Percentiles rank a stretch among this genome's conserved stretches.
Evolutionary conservation across 2,113 vertebrate genomes (phyloP).

Genomic region (Festucalex cinctus): DNA sequence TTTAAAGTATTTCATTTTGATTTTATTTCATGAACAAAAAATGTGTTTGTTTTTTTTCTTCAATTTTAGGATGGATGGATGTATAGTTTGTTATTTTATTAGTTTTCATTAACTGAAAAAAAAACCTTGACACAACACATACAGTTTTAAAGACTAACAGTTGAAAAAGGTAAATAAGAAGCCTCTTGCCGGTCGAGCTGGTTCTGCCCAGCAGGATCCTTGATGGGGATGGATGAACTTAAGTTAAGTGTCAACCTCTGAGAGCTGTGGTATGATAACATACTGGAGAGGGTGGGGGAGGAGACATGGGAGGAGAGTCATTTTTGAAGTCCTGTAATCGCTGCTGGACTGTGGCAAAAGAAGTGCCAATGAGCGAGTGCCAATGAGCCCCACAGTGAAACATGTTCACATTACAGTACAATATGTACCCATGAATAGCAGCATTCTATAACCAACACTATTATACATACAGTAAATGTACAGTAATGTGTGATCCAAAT

Average conservation of each 20-base stretch:
- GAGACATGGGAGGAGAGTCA: not conserved
- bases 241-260: conserved; percentile 32
- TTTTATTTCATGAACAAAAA: too few species aligned
- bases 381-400: not conserved
- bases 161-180: conserved; percentile 49
- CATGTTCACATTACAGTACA: conserved; percentile 3
- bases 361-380: conserved; percentile 22
- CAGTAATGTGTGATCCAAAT: too few species aligned
- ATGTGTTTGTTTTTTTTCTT: too few species aligned
- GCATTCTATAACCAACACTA: not conserved
- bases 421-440: not conserved
- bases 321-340: conserved; percentile 12
- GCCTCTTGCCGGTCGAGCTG: conserved; percentile 23
- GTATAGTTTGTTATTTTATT: too few species aligned
- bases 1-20: too few species aligned
- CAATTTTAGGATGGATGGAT: too few species aligned
- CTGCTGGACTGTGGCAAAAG: conserved; percentile 26
- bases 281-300: conserved; percentile 2
- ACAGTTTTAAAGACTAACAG: conserved; percentile 44
- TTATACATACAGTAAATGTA: not conserved
- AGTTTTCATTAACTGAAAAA: too few species aligned
- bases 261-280: conserved; percentile 46
- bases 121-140: too few species aligned
- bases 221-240: conserved; percentile 52
- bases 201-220: conserved; percentile 39